Evolutionary conservation across 2,113 vertebrate genomes (phyloP).

Genomic region (Muscicapa adusta): DNA sequence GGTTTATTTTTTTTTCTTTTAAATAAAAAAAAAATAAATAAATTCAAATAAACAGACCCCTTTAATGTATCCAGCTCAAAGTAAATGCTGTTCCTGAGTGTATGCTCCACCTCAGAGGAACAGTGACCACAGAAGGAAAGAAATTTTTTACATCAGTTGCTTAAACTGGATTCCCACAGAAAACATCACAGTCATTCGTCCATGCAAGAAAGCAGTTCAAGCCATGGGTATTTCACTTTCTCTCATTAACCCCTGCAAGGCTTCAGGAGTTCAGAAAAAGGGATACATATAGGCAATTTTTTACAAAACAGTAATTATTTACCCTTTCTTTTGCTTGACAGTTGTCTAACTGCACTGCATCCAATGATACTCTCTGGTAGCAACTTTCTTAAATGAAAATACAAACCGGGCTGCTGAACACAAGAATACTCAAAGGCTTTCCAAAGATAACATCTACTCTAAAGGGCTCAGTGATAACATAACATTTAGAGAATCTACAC

Average conservation of each 20-base stretch:
- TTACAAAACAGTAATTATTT: neutral
- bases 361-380: neutral
- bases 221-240: neutral
- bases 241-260: neutral
- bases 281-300: neutral
- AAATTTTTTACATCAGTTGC: neutral
- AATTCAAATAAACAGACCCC: neutral
- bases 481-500: neutral
- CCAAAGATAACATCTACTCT: constrained; percentile 15
- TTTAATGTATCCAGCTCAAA: neutral
- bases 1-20: neutral
- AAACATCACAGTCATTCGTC: neutral
- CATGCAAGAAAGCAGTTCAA: neutral
- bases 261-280: neutral
- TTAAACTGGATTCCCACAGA: neutral
- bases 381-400: constrained; percentile 1
- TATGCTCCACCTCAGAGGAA: neutral
- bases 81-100: neutral
- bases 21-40: neutral
- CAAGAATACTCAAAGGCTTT: neutral
- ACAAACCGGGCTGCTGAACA: neutral
- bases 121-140: neutral
- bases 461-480: neutral
- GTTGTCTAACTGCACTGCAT: neutral
- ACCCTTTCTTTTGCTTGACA: neutral